Percentiles rank a stretch among this genome's conserved stretches.
Evolutionary conservation across 2,888 invertebrate genomes (phyloP).

Genomic region (Sipunculus nudus): DNA sequence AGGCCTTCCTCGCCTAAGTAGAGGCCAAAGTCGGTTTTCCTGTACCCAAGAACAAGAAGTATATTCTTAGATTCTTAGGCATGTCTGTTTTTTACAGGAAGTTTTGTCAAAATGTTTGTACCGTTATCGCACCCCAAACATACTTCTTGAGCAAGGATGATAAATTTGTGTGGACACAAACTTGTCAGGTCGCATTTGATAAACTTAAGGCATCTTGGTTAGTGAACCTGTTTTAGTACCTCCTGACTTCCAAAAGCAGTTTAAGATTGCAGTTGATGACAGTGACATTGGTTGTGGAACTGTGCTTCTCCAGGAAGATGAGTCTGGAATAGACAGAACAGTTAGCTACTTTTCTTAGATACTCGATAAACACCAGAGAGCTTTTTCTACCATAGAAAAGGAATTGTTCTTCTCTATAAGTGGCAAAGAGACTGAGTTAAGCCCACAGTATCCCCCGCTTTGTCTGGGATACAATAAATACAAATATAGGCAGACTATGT

Average conservation of each 20-base stretch:
- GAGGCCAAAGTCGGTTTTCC: slow-evolving; percentile 15
- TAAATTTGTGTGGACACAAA: slow-evolving; percentile 45
- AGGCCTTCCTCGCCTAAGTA: slow-evolving; percentile 16
- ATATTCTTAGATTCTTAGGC: slow-evolving; percentile 19
- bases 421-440: too few species aligned
- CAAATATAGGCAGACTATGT: too few species aligned
- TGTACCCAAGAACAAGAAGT: not conserved
- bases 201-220: slow-evolving; percentile 42
- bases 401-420: too few species aligned
- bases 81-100: slow-evolving; percentile 19
- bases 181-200: slow-evolving; percentile 49
- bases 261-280: slow-evolving; percentile 43
- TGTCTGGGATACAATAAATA: too few species aligned
- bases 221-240: slow-evolving; percentile 25
- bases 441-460: too few species aligned
- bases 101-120: slow-evolving; percentile 13
- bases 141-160: slow-evolving; percentile 17
- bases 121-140: slow-evolving; percentile 4
- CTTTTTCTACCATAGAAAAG: slow-evolving; percentile 38
- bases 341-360: slow-evolving; percentile 39
- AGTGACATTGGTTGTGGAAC: slow-evolving; percentile 40
- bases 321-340: slow-evolving; percentile 31
- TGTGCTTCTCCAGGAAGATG: slow-evolving; percentile 40
- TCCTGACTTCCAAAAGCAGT: slow-evolving; percentile 31
- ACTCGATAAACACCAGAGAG: slow-evolving; percentile 34